phyloP scores from a whole-genome alignment of 2,113 vertebrate genomes.

The Pachyramphus minor region DNA sequence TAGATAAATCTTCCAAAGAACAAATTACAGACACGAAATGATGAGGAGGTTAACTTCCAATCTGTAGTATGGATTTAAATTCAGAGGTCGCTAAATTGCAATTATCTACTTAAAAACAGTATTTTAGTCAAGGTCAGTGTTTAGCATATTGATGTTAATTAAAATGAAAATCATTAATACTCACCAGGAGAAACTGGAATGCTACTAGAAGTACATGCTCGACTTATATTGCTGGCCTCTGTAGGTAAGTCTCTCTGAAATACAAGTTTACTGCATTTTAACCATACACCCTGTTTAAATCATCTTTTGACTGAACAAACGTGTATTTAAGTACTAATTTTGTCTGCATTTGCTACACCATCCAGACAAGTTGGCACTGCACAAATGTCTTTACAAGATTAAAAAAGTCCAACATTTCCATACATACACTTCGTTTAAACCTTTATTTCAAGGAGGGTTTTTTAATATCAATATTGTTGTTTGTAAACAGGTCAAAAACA shows the following conservation, averaged over 20 bases:
- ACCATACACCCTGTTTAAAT: not conserved
- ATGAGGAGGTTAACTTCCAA: not conserved
- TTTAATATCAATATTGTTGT: not conserved
- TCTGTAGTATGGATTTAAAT: not conserved
- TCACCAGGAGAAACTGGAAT: conserved; percentile 59
- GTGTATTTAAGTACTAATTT: not conserved
- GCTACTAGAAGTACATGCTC: conserved; percentile 12
- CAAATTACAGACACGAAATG: not conserved
- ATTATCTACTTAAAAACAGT: not conserved
- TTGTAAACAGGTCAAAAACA: not conserved
- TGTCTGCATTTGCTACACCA: not conserved
- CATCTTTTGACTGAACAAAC: not conserved
- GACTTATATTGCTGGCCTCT: conserved; percentile 8
- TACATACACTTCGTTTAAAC: not conserved
- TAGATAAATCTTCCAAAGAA: not conserved
- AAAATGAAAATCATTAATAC: not conserved
- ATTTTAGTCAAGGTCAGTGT: not conserved
- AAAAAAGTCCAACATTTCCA: not conserved
- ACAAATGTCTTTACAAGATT: not conserved
- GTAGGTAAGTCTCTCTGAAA: conserved; percentile 65
- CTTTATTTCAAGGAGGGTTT: not conserved
- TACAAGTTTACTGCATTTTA: not conserved
- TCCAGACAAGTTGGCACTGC: not conserved
- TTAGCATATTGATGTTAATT: not conserved
- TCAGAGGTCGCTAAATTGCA: not conserved